phyloP scores from a whole-genome alignment of 2,113 vertebrate species.

The Hippocampus barbouri region DNA sequence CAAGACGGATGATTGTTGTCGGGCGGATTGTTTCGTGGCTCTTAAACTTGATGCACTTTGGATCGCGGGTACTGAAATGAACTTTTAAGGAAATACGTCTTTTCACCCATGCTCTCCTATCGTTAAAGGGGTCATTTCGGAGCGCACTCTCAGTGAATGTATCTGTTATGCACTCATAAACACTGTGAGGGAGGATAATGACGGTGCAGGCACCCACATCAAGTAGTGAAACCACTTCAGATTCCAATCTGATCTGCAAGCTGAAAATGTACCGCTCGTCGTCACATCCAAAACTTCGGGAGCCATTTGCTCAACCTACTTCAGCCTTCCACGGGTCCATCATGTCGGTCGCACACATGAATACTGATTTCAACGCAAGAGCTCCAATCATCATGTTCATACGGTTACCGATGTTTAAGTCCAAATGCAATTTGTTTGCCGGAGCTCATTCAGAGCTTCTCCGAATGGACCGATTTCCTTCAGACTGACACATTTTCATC shows the following conservation, averaged over 20 bases:
- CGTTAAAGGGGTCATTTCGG: neutral
- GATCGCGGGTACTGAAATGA: neutral
- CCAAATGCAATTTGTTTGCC: conserved; percentile 26
- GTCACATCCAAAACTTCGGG: neutral
- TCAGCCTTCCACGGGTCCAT: neutral
- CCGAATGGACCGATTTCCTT: conserved; percentile 34
- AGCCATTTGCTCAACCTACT: neutral
- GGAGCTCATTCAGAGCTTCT: conserved; percentile 11
- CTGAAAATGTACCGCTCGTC: neutral
- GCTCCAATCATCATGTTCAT: neutral
- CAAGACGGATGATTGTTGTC: neutral
- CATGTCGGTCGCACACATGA: neutral
- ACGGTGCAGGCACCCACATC: neutral
- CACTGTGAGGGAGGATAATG: neutral
- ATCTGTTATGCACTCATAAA: neutral
- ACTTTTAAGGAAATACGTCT: neutral
- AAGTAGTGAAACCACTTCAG: neutral
- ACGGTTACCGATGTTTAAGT: neutral
- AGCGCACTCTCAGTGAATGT: neutral
- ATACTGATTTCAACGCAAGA: neutral
- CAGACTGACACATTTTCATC: conserved; percentile 57
- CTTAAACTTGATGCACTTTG: neutral
- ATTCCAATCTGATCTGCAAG: neutral
- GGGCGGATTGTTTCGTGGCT: neutral
- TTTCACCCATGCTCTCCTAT: neutral